A percentile compares a stretch with the other conserved stretches of the same genome.
Conservation (phyloP, 2,797 vertebrate species). For the Sebastes taczanowskii region DNA sequence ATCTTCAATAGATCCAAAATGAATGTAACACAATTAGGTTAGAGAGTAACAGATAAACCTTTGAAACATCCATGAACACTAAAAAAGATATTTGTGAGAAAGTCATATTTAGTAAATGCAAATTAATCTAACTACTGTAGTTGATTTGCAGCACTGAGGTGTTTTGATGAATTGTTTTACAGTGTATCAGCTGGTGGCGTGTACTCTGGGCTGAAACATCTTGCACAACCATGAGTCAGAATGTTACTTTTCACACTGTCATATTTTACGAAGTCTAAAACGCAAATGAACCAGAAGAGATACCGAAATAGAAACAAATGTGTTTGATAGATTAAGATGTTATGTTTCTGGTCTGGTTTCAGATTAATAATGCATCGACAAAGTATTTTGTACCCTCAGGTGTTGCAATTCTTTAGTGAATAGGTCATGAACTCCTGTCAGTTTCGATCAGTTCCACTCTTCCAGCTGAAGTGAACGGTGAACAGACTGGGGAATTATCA, state of each 20-base stretch:
- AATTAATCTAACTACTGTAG: background rate
- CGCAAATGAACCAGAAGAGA: background rate
- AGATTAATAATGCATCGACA: conserved; percentile 12
- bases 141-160: background rate
- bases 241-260: conserved; percentile 6
- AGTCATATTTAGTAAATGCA: background rate
- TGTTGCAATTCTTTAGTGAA: conserved; percentile 38
- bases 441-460: conserved; percentile 5
- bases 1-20: background rate
- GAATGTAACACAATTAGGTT: background rate
- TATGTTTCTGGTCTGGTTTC: background rate
- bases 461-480: conserved; percentile 13
- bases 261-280: background rate
- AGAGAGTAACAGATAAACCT: background rate
- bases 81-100: background rate
- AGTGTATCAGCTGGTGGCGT: background rate
- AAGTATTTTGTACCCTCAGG: conserved; percentile 13
- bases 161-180: conserved; percentile 7
- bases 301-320: conserved; percentile 1
- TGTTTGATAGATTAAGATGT: background rate
- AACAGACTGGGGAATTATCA: conserved; percentile 28
- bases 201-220: conserved; percentile 12
- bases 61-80: background rate
- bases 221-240: conserved; percentile 24
- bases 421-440: conserved; percentile 41